A percentile compares a stretch with the other conserved stretches of the same genome.
Evolutionary conservation across 2,888 invertebrate genomes (phyloP).

Genomic region (Cantharis nigra): DNA sequence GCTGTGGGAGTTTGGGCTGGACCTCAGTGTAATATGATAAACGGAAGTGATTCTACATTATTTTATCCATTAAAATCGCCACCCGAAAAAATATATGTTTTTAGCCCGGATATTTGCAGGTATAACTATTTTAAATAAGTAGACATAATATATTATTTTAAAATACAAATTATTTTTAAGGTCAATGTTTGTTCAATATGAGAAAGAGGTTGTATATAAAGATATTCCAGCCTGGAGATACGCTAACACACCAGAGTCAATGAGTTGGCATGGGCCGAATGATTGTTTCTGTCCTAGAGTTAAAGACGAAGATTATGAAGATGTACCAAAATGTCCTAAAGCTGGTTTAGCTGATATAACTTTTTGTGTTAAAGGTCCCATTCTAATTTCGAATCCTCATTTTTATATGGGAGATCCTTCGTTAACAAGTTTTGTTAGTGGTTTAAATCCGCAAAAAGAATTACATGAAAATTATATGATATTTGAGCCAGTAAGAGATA

Average conservation of each 20-base stretch:
- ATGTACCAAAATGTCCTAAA: constrained; percentile 57
- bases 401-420: constrained; percentile 64
- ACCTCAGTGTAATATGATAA: constrained; percentile 60
- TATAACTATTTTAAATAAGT: constrained; percentile 35
- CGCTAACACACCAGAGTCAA: constrained; percentile 53
- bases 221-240: constrained; percentile 60
- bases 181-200: constrained; percentile 56
- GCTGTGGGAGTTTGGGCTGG: constrained; percentile 52
- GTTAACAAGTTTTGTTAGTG: constrained; percentile 59
- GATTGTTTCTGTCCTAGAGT: constrained; percentile 61
- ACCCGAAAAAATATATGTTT: constrained; percentile 55
- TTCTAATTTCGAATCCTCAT: constrained; percentile 69
- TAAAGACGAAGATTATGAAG: constrained; percentile 57
- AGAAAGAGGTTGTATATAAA: constrained; percentile 47
- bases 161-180: constrained; percentile 44
- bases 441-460: constrained; percentile 59
- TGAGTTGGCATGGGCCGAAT: constrained; percentile 57
- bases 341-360: constrained; percentile 61
- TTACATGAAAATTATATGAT: constrained; percentile 64
- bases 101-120: constrained; percentile 65
- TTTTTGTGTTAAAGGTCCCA: constrained; percentile 64
- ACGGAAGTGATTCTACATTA: constrained; percentile 62
- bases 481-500: constrained; percentile 63
- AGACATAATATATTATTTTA: background rate
- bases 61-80: constrained; percentile 57